Base-by-base conservation (phyloP, 2,888 invertebrate genomes). In the Drosophila anomalata region DNA sequence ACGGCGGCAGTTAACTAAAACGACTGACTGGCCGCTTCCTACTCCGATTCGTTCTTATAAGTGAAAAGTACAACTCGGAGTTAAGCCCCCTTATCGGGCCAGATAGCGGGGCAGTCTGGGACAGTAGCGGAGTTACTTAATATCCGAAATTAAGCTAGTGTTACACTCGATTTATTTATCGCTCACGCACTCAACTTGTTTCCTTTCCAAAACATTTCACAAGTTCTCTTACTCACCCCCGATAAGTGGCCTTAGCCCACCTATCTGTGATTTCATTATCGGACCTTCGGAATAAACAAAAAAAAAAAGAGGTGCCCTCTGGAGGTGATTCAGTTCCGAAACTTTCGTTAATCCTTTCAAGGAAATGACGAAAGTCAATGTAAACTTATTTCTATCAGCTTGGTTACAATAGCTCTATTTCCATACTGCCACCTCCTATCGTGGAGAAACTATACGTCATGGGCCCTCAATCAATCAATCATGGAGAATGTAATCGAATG, bases 341-440 rank as follows among this genome's bases (percentile, higher is more conserved):
- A 17, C 1, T 11, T 42, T 17, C 41, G 17, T 7, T 42, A 20
- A 42, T 42, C 41, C 41, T 17, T 20, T 42, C 41, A 11, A 42
- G 41, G 41, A 42, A 42, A 20, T 42, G 20, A 41, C 41, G 41
- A 41, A 17, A 17, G 41, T 17, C 41, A 17, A 41, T 41, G 41
- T 14, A 41, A 41, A 20, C 41, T 41, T 41, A 3, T 4, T 14
- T 41, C 8, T 8, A 20, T 8, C 41, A 3, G 9, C 41, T 42
- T 42, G 41, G 41, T 11, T 42, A 42, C 41, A 14, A 9, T 2
- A 41, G 17, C 9, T 41, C 17, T 6, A 41, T 17, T 3, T 41
- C 8, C 14, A 17, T 41, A 22, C 22, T 22, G 3, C 22, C 12
- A 8, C 1, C 41, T 41, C 9, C 3, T 41, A 41, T 17, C 41